Conservation (phyloP, 2,113 vertebrate species). For the Chrysochloris asiatica region DNA sequence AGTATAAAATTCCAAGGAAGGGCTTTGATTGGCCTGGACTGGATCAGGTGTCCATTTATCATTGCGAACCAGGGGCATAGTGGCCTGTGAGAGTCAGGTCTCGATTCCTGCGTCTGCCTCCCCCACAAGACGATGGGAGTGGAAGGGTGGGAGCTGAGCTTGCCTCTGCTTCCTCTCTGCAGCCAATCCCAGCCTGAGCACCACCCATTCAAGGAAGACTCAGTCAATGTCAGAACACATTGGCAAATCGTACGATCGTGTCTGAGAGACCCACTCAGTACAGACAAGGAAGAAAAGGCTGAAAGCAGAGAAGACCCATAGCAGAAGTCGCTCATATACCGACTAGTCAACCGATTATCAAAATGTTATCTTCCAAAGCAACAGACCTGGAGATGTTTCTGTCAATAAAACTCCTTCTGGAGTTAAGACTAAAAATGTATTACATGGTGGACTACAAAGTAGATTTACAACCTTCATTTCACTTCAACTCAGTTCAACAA, state of each 20-base stretch:
- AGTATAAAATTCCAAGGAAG: neutral
- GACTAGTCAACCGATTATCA: neutral
- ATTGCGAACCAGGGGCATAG: neutral
- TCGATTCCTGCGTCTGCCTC: too few relatives aligned
- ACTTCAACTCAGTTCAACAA: neutral
- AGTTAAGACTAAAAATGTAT: neutral
- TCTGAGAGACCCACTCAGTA: neutral
- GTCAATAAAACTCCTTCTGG: conserved; percentile 31
- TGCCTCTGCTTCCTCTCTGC: conserved; percentile 9
- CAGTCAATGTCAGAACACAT: neutral
- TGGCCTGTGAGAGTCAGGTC: too few relatives aligned
- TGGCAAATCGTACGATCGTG: neutral
- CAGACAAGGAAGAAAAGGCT: neutral
- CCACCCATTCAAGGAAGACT: neutral
- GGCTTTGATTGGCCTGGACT: neutral
- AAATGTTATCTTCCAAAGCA: neutral
- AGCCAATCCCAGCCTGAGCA: neutral
- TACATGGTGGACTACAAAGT: conserved; percentile 13
- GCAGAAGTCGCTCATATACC: neutral
- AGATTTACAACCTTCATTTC: conserved; percentile 26
- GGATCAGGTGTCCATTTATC: neutral
- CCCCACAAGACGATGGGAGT: too few relatives aligned
- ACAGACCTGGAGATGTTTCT: neutral
- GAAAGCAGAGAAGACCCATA: neutral
- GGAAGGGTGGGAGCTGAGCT: too few relatives aligned